phyloP scores from a whole-genome alignment of 1,140 invertebrate species.

The Tribolium madens region DNA sequence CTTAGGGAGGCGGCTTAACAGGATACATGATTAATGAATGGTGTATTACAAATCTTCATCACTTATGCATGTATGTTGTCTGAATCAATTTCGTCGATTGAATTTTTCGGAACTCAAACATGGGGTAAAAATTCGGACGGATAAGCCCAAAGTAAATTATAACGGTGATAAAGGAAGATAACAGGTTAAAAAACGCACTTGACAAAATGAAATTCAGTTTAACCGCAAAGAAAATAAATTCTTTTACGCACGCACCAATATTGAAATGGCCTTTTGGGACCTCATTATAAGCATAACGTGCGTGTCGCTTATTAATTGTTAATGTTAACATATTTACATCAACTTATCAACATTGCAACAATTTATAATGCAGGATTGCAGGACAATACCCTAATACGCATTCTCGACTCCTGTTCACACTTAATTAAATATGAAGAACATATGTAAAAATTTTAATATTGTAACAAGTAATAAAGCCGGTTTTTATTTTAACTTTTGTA shows the following conservation, averaged over 20 bases:
- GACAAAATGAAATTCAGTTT: slow-evolving; percentile 17
- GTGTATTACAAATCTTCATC: slow-evolving; percentile 58
- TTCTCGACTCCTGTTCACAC: too few relatives aligned
- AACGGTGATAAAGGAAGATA: background rate
- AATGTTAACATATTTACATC: slow-evolving; percentile 43
- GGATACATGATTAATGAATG: slow-evolving; percentile 64
- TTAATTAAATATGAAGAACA: background rate
- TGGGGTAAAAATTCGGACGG: background rate
- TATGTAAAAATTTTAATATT: slow-evolving; percentile 9
- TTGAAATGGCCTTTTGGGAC: slow-evolving; percentile 39
- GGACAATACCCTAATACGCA: background rate
- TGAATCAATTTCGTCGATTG: slow-evolving; percentile 59
- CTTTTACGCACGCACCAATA: slow-evolving; percentile 33
- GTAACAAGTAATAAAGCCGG: slow-evolving; percentile 23
- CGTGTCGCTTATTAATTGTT: slow-evolving; percentile 42
- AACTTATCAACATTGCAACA: slow-evolving; percentile 30
- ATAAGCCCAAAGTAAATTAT: background rate
- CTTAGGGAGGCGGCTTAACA: slow-evolving; percentile 54
- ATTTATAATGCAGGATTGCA: background rate
- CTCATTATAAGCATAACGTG: slow-evolving; percentile 34
- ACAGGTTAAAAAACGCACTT: slow-evolving; percentile 24
- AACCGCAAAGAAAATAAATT: slow-evolving; percentile 33
- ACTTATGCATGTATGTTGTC: slow-evolving; percentile 61
- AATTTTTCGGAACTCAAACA: slow-evolving; percentile 13
- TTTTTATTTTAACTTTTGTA: slow-evolving; percentile 35